Base-by-base conservation (phyloP, 23 tunicate species). In the Diplosoma virens region DNA sequence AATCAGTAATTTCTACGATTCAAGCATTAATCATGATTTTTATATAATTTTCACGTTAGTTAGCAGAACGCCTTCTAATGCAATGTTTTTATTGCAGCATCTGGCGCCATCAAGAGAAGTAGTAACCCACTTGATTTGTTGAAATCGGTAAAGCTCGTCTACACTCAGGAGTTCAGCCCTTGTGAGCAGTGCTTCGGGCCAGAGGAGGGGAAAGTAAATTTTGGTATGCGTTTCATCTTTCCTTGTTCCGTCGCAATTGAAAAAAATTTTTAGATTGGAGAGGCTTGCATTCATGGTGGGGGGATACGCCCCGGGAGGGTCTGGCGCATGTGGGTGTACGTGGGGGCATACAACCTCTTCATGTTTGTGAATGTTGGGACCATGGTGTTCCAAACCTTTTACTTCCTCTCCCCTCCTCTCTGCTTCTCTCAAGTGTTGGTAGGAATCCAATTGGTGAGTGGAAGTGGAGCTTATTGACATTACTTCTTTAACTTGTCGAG, bases 81-180 rank as follows among this genome's bases (percentile, higher is more conserved):
- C n/a, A n/a, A n/a, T n/a, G n/a, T n/a, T n/a, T n/a, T n/a, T n/a
- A n/a, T n/a, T n/a, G n/a, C n/a, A n/a, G n/a, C n/a, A n/a, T n/a
- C n/a, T n/a, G n/a, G n/a, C n/a, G n/a, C n/a, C n/a, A n/a, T n/a
- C n/a, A n/a, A n/a, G n/a, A n/a, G n/a, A n/a, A n/a, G n/a, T n/a
- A n/a, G 78, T 60, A 76, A 54, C 5, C 46, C 70, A 24, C 27
- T 61, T 2, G 87, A 81, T 29, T 26, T 87, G 30, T 32, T 85
- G 83, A 76, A 58, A 34, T 45, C 86, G 5, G 95, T 87, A 11
- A 81, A 87, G 95, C 58, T 27, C 26, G 95, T 87, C 0, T 87
- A 87, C 54, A 81, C 65, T 45, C 68, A 79, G 18, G 95, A 87
- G 32, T 87, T 66, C 74, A 81, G 80, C 45, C 58, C 67, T 30